phyloP scores from a whole-genome alignment of 2,888 invertebrate genomes.

The Iselma pallidipennis region DNA sequence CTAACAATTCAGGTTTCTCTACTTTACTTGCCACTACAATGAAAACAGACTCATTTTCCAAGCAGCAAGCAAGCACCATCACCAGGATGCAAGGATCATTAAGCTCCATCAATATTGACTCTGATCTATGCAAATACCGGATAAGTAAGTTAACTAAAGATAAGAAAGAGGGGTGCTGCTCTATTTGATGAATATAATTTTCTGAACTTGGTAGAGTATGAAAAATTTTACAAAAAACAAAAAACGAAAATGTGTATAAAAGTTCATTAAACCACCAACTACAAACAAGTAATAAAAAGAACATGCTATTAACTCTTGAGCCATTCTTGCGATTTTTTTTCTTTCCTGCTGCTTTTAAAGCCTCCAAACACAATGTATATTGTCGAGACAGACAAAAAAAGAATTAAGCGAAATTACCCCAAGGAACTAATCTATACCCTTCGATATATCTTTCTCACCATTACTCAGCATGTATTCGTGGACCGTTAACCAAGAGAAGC shows the following conservation, averaged over 20 bases:
- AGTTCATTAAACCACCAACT: neutral
- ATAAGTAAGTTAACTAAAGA: constrained; percentile 7
- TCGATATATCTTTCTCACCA: neutral
- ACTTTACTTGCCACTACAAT: neutral
- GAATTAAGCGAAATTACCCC: neutral
- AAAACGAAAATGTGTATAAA: neutral
- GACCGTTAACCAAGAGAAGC: neutral
- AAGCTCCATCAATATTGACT: constrained; percentile 9
- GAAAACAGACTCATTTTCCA: constrained; percentile 4
- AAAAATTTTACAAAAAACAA: neutral
- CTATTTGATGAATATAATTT: neutral
- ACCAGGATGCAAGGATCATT: constrained; percentile 5
- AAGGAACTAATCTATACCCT: neutral
- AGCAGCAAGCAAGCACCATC: neutral
- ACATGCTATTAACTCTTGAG: neutral
- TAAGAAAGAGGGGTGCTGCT: neutral
- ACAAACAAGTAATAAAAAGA: neutral
- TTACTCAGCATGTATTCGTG: neutral
- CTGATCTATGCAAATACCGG: constrained; percentile 7
- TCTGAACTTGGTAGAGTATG: neutral
- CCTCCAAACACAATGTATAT: neutral
- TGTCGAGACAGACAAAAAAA: neutral
- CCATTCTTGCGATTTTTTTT: neutral
- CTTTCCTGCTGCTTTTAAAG: neutral
- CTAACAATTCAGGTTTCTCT: neutral